Evolutionary conservation across 2,797 vertebrate genomes (phyloP), one percentile per base, ranked within the genome.

Genomic region (Acipenser ruthenus): DNA sequence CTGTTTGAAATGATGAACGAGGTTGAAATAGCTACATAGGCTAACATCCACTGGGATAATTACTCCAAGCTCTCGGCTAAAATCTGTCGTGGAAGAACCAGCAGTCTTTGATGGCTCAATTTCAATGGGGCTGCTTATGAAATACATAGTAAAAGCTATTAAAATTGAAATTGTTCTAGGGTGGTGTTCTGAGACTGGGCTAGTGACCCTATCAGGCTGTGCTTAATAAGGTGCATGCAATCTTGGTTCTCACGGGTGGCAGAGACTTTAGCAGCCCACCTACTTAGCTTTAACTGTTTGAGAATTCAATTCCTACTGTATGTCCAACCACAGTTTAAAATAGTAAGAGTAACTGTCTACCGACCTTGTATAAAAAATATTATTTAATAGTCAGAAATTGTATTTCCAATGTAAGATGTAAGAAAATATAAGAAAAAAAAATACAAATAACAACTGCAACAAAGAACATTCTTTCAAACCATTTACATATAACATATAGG

Each of bases 91-190:
- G 84, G 82, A 88, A 83, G 82, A 84, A 86, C 82, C 73, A 86
- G 87, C 84, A 89, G 88, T 92, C 90, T 94, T 91, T 97, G 96
- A 99, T 97, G 95, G 93, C 95, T 97, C 94, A 95, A 95, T 97
- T 95, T 95, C 91, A 90, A 88, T 87, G 84, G 84, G 84, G 89
- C 80, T 88, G 91, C 93, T 93, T 91, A 93, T 92, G 92, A 95
- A 93, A 93, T 95, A 95, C 94, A 93, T 92, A 94, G 93, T 98
- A 94, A 97, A 97, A 97, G 93, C 94, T 94, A 97, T 97, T 99
- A 97, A 97, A 95, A 95, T 94, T 92, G 91, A 98, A 96, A 99
- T 96, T 98, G 93, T 97, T 98, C 93, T 93, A 93, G 93, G 93
- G 91, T 88, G 86, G 91, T 89, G 88, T 85, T 84, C 74, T 82